Evolutionary conservation across 2,113 vertebrate species (phyloP), one percentile per base, ranked within the genome.

Genomic region (Balaenoptera acutorostrata): DNA sequence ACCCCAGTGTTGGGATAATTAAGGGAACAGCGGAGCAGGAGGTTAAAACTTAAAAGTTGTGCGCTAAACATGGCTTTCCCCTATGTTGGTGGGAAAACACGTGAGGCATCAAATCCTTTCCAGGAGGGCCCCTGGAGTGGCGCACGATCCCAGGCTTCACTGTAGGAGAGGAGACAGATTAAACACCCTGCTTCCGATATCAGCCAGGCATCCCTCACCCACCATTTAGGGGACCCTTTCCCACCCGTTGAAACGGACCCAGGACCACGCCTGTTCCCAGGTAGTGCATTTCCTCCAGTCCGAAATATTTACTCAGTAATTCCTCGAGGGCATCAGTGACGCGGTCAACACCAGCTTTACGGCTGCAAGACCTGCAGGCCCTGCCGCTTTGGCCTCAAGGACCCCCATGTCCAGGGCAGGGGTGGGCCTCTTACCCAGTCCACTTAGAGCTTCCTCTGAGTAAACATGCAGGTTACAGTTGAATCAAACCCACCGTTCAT

Each of bases 361-460:
- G 1, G 2, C 46, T 25, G 7, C 3, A 23, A 46, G 81, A 55
- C 29, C 3, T 17, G 20, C 55, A 57, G 39, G 23, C 4, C 39
- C 27, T 20, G 21, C 0, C 4, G 9, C 25, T 27, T 80, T 15
- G 8, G 29, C 64, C 12, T 25, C 21, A 2, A 27, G 59, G 27
- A 2, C 33, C 11, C 55, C 15, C 6, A 0, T 0, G 20, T 14
- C 25, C 36, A 55, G 27, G 13, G 27, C 27, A 49, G 46, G 44
- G 2, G 1, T 4, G 69, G 0, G 4, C 46, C 41, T 49, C 55
- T 69, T 9, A 14, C 3, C 0, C 5, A 2, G 33, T 21, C 27
- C 49, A 63, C 61, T 44, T 18, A 29, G 25, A 72, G 33, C 18
- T 14, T 18, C 36, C 68, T 52, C 17, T 2, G 5, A 44, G 20